Base-by-base conservation (phyloP, 1,140 invertebrate species). In the Venturia canescens region DNA sequence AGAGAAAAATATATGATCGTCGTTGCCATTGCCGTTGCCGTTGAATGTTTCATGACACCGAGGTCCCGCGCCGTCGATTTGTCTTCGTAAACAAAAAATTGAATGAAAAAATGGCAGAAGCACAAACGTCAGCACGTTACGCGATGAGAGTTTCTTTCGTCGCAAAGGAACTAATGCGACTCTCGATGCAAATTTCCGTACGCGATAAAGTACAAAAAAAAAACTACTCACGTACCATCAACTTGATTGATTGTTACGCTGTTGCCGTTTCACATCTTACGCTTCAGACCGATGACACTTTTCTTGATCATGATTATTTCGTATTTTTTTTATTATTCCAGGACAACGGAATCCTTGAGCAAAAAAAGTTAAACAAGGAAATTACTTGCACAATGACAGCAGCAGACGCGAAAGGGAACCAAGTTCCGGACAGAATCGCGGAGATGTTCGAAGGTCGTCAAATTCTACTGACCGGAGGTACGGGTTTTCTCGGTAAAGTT, bases 401-500 rank as follows among this genome's bases (percentile, higher is more conserved):
- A 38, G 38, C 66, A 13, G 79, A 79, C 29, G 38, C 66, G 21
- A 87, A 82, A 53, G 63, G 80, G 38, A 84, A 88, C 15, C 82
- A 89, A 21, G 5, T 88, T 9, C 91, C 89, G 2, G 92, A 93
- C 82, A 90, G 92, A 26, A 84, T 93, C 79, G 89, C 87, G 6
- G 86, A 89, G 3, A 86, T 84, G 1, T 86, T 93, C 18, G 84
- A 84, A 21, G 93, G 91, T 11, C 93, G 93, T 69, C 92, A 91
- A 44, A 88, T 96, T 31, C 85, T 94, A 3, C 84, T 94, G 2
- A 94, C 94, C 1, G 94, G 94, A 2, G 93, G 93, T 1, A 95
- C 94, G 6, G 95, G 95, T 18, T 96, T 96, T 86, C 87, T 96
- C 38, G 95, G 95, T 15, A 96, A 96, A 90, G 94, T 95, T 0